Evolutionary conservation across 2,888 invertebrate species (phyloP).

Genomic region (Ornithoptera alexandrae): DNA sequence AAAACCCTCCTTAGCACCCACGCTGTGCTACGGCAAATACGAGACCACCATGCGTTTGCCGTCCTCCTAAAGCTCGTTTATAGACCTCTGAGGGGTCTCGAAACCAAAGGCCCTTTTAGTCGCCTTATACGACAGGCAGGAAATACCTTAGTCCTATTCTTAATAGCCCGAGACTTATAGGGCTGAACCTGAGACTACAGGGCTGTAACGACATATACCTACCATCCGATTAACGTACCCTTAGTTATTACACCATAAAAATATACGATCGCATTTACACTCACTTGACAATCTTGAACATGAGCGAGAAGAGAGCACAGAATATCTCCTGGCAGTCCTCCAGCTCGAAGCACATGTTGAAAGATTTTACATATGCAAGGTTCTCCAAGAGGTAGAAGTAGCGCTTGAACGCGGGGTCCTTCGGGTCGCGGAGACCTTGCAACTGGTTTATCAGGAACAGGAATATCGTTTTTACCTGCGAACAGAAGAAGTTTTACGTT

Average conservation of each 20-base stretch:
- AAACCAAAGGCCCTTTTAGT: too few relatives aligned
- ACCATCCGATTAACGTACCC: too few relatives aligned
- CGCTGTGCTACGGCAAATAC: too few relatives aligned
- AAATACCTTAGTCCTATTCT: too few relatives aligned
- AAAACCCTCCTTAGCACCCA: too few relatives aligned
- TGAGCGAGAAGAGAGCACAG: conserved; percentile 93
- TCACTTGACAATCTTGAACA: conserved; percentile 98
- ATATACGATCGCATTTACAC: conserved; percentile 48
- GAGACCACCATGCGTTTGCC: too few relatives aligned
- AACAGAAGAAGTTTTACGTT: not conserved
- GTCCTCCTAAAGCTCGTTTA: too few relatives aligned
- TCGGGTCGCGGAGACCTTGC: conserved; percentile 95
- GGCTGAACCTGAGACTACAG: too few relatives aligned
- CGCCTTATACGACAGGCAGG: too few relatives aligned
- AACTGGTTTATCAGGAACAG: conserved; percentile 96
- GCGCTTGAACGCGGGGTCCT: conserved; percentile 97
- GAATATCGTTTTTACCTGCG: conserved; percentile 88
- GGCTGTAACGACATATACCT: too few relatives aligned
- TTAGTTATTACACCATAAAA: not conserved
- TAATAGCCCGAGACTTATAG: too few relatives aligned
- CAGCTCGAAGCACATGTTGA: conserved; percentile 98
- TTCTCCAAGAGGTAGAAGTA: conserved; percentile 98
- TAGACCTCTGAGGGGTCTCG: too few relatives aligned
- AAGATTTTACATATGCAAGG: conserved; percentile 97
- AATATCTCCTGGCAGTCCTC: conserved; percentile 99